Base-by-base conservation (phyloP, 2,113 vertebrate species). In the Pseudopipra pipra region DNA sequence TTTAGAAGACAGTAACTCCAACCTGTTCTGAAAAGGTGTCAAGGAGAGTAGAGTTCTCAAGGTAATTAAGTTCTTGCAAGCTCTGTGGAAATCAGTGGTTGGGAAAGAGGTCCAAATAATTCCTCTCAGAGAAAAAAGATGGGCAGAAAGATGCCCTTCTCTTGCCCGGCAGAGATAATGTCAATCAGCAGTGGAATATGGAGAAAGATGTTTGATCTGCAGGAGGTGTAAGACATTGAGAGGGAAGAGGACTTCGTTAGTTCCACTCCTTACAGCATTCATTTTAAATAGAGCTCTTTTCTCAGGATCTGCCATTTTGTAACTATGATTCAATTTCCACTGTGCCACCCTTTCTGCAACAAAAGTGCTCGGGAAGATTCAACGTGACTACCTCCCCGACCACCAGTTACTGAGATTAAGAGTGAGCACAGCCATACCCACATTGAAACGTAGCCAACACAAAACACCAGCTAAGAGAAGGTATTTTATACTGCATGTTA, bases 311-410 rank as follows among this genome's bases (percentile, higher is more conserved):
- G 33, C 47, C 58, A 44, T 63, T 55, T 63, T 80, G 9, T 84
- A 68, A 59, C 46, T 46, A 23, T 3, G 3, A 43, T 39, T 67
- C 11, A 7, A 2, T 74, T 76, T 62, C 11, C 47, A 14, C 39
- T 21, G n/a, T 27, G 54, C 25, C 21, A 66, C 6, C 6, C 20
- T 14, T 86, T 59, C 65, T 43, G 28, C 49, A 85, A 30, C 11
- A 16, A 2, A 52, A 78, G n/a, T n/a, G 37, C 25, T 14, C 17
- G 18, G 47, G 33, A 82, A 49, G 47, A 49, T 59, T 5, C 62
- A 25, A n/a, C 1, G 0, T 4, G 19, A 27, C 49, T 27, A 33
- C 11, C 21, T 41, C 35, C 12, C 37, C 30, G 22, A 6, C 22
- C 43, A 81, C 18, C 77, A 54, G 71, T 35, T 22, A 12, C 6